Evolutionary conservation across 2,797 vertebrate species (phyloP).

Genomic region (Anniella stebbinsi): DNA sequence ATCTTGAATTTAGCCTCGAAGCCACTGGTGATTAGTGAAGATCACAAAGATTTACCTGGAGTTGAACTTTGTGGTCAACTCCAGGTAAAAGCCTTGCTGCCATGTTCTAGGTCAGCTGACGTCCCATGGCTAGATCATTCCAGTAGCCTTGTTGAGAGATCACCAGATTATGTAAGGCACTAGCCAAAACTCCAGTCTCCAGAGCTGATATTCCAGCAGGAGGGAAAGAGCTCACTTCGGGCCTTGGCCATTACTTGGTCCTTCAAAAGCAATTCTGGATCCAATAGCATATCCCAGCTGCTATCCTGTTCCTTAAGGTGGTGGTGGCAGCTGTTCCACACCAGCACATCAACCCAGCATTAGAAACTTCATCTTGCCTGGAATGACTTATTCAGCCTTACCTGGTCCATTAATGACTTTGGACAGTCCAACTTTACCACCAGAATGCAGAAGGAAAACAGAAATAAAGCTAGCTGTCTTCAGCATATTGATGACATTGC

Average conservation of each 20-base stretch:
- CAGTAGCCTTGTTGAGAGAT: too few relatives aligned
- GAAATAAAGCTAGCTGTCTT: not conserved
- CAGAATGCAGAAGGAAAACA: not conserved
- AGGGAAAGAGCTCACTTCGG: too few relatives aligned
- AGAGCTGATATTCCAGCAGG: not conserved
- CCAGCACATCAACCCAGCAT: not conserved
- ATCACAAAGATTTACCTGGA: too few relatives aligned
- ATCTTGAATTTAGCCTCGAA: too few relatives aligned
- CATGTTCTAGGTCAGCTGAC: too few relatives aligned
- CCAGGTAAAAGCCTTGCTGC: too few relatives aligned
- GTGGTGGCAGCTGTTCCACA: not conserved
- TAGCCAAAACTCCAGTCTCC: not conserved
- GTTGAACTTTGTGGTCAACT: too few relatives aligned
- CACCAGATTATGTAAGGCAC: not conserved
- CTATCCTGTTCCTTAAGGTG: not conserved
- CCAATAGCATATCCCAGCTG: not conserved
- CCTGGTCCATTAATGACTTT: too few relatives aligned
- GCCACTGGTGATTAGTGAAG: too few relatives aligned
- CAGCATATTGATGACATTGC: not conserved
- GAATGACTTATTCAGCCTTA: not conserved
- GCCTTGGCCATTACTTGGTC: not conserved
- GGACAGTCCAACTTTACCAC: not conserved
- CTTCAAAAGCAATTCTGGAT: not conserved
- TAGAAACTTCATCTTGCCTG: too few relatives aligned
- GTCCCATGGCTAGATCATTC: too few relatives aligned